phyloP scores from a whole-genome alignment of 53 echinoderm and acorn worm genomes.

The Holothuria leucospilota region DNA sequence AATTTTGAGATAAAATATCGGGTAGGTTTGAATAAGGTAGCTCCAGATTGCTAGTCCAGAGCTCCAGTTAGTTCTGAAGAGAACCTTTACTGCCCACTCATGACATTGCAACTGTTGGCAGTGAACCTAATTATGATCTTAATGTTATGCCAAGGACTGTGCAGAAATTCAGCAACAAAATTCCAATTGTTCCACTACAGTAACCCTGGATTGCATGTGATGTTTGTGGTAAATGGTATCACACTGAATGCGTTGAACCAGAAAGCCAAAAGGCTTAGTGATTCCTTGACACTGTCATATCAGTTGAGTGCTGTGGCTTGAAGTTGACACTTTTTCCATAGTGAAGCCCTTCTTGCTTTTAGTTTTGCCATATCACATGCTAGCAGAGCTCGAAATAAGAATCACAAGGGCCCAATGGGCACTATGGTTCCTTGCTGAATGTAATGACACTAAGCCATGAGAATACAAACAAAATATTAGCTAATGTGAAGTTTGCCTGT shows the following conservation, averaged over 20 bases:
- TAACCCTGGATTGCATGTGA: conserved; percentile 64
- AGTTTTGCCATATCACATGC: no score
- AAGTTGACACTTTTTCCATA: no score
- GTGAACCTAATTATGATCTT: conserved; percentile 31
- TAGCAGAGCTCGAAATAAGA: no score
- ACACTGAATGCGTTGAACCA: conserved; percentile 50
- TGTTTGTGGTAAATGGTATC: conserved; percentile 59
- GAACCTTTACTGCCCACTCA: not conserved
- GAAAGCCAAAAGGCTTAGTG: no score
- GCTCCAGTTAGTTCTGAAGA: conserved; percentile 1
- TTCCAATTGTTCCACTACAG: not conserved
- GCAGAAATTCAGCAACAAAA: conserved; percentile 10
- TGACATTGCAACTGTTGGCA: not conserved
- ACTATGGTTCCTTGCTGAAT: no score
- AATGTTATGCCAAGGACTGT: conserved; percentile 7
- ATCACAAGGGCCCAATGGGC: no score
- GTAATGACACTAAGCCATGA: no score
- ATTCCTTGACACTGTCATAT: no score
- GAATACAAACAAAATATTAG: no score
- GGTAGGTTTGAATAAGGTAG: conserved; percentile 46
- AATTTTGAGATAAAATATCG: conserved; percentile 57
- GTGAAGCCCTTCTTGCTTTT: no score
- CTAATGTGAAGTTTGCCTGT: no score
- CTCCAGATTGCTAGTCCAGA: conserved; percentile 51
- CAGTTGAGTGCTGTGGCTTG: no score